These are phyloP conservation scores for Peromyscus leucopus DNA, from an alignment of 2,113 vertebrate species.

Conservation along the genomic window DNA sequence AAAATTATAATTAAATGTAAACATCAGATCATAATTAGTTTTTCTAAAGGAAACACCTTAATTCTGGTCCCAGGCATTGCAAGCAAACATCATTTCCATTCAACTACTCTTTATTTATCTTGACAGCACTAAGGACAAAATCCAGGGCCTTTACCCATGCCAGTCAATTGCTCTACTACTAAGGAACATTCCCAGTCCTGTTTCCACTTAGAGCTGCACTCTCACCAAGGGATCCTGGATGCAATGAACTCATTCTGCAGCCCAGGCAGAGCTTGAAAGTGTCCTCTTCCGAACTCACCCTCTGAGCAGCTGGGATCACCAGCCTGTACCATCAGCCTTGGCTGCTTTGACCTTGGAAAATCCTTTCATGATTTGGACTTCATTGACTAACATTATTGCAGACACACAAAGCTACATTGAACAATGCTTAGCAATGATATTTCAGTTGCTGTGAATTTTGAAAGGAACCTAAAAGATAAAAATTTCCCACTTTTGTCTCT, in stretches of 20 bases:
- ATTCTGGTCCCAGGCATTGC: not conserved
- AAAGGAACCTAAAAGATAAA: not conserved
- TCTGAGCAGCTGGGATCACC: not conserved
- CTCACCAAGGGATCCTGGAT: not conserved
- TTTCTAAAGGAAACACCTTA: not conserved
- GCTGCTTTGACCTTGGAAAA: not conserved
- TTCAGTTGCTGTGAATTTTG: constrained; percentile 1
- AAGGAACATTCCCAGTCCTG: not conserved
- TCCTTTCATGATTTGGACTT: not conserved
- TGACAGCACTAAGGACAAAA: not conserved
- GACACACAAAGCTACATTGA: not conserved
- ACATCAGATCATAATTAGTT: constrained; percentile 28
- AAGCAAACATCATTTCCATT: constrained; percentile 9
- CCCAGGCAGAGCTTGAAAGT: not conserved
- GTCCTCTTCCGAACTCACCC: too few relatives aligned
- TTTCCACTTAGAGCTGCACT: not conserved
- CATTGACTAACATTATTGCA: not conserved
- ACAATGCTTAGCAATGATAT: not conserved
- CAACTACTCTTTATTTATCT: not conserved
- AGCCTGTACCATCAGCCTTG: not conserved
- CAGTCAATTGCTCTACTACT: not conserved
- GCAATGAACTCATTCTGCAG: not conserved
- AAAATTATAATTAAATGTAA: constrained; percentile 31
- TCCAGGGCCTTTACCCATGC: not conserved
- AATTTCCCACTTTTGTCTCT: not conserved